Evolutionary conservation across 2,797 vertebrate species (phyloP).

Genomic region (Tapirus indicus): DNA sequence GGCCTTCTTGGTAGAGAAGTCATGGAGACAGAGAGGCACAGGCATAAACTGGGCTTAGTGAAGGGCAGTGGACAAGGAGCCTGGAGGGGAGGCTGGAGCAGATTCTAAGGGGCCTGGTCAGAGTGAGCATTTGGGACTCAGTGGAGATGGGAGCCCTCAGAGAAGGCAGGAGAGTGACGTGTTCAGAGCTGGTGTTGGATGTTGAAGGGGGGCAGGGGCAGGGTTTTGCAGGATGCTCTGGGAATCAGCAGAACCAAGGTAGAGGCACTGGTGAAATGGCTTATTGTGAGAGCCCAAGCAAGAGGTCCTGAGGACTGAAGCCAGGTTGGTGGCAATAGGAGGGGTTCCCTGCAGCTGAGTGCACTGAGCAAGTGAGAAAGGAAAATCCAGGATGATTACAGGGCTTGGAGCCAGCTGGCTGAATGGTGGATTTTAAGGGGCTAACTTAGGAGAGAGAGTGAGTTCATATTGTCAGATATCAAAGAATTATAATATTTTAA

Average conservation of each 20-base stretch:
- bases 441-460: background rate
- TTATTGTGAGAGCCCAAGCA: background rate
- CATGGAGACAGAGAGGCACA: background rate
- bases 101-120: background rate
- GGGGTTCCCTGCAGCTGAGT: background rate
- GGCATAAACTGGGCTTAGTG: background rate
- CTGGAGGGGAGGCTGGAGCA: background rate
- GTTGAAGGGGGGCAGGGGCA: background rate
- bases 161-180: background rate
- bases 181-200: background rate
- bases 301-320: background rate
- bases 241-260: background rate
- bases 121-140: background rate
- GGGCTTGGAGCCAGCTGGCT: background rate
- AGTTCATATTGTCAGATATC: background rate
- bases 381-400: background rate
- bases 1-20: background rate
- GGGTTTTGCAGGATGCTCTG: background rate
- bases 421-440: background rate
- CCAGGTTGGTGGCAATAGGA: background rate
- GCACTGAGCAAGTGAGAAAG: background rate
- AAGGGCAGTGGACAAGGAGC: background rate
- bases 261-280: background rate
- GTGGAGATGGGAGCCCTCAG: background rate
- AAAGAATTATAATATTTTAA: constrained; percentile 17